phyloP scores from a whole-genome alignment of 1,140 invertebrate species.

The Brachionus asplanchnoidis region DNA sequence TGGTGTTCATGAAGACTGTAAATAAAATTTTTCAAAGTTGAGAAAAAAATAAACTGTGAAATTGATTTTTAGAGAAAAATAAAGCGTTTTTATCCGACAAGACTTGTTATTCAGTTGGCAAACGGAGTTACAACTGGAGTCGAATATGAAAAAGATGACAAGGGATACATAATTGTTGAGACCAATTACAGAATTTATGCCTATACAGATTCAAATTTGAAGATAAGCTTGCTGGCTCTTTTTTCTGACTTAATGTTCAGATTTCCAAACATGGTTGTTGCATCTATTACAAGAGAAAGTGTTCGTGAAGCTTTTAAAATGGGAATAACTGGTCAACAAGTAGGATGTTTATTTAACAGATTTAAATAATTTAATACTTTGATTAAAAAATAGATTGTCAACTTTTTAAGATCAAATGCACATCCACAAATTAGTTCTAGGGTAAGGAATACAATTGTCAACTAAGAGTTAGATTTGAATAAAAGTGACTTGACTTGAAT shows the following conservation, averaged over 20 bases:
- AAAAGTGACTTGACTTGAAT: no score
- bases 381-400: slow-evolving; percentile 70
- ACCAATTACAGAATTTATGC: slow-evolving; percentile 95
- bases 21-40: slow-evolving; percentile 38
- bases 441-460: slow-evolving; percentile 44
- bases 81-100: slow-evolving; percentile 87
- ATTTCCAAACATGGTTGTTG: slow-evolving; percentile 89
- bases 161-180: slow-evolving; percentile 86
- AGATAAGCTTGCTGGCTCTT: slow-evolving; percentile 81
- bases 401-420: slow-evolving; percentile 77
- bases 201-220: slow-evolving; percentile 86
- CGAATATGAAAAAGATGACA: slow-evolving; percentile 45
- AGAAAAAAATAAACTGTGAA: neutral
- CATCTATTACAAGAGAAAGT: slow-evolving; percentile 84
- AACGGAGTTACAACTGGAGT: slow-evolving; percentile 60
- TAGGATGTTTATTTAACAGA: slow-evolving; percentile 43
- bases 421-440: slow-evolving; percentile 63
- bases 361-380: neutral
- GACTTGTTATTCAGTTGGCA: slow-evolving; percentile 81
- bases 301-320: slow-evolving; percentile 81
- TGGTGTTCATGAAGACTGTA: slow-evolving; percentile 83
- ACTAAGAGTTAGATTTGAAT: no score
- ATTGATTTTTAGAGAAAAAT: slow-evolving; percentile 67
- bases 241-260: slow-evolving; percentile 87
- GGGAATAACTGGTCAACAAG: slow-evolving; percentile 80